These are phyloP conservation scores for Drosophila flavopinicola DNA, from an alignment of 2,888 invertebrate genomes.

Conservation along the genomic window DNA sequence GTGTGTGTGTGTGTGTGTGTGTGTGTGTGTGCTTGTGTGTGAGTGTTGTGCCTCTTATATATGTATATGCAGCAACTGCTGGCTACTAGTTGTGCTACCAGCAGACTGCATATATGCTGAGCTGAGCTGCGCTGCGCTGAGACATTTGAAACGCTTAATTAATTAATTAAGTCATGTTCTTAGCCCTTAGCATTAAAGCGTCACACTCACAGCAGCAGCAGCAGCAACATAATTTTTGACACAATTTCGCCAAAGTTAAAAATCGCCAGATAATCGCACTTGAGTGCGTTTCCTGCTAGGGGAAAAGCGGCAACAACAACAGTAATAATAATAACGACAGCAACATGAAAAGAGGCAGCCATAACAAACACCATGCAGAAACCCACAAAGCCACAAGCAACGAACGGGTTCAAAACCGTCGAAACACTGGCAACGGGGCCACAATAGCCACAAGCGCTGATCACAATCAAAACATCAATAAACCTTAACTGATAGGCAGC, in stretches of 20 bases:
- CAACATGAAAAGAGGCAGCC: constrained; percentile 58
- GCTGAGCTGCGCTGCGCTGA: constrained; percentile 37
- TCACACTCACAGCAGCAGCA: constrained; percentile 38
- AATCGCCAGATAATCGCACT: constrained; percentile 61
- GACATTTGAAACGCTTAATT: constrained; percentile 49
- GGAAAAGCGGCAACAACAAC: constrained; percentile 8
- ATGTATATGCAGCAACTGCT: constrained; percentile 44
- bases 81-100: constrained; percentile 53
- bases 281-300: constrained; percentile 40
- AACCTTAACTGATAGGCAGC: constrained; percentile 75
- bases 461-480: constrained; percentile 79
- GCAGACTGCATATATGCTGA: constrained; percentile 23
- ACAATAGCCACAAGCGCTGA: constrained; percentile 72
- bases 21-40: constrained; percentile 18
- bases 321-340: constrained; percentile 36
- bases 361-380: constrained; percentile 69
- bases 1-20: constrained; percentile 14
- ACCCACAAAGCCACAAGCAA: constrained; percentile 27
- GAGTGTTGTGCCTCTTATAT: constrained; percentile 50
- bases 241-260: constrained; percentile 67
- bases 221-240: constrained; percentile 78
- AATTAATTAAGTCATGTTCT: constrained; percentile 72
- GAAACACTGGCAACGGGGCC: constrained; percentile 21
- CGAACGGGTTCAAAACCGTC: constrained; percentile 25
- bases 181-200: constrained; percentile 6